phyloP scores from a whole-genome alignment of 92 coral and sea anemone species.

The Anthopleura xanthogrammica region DNA sequence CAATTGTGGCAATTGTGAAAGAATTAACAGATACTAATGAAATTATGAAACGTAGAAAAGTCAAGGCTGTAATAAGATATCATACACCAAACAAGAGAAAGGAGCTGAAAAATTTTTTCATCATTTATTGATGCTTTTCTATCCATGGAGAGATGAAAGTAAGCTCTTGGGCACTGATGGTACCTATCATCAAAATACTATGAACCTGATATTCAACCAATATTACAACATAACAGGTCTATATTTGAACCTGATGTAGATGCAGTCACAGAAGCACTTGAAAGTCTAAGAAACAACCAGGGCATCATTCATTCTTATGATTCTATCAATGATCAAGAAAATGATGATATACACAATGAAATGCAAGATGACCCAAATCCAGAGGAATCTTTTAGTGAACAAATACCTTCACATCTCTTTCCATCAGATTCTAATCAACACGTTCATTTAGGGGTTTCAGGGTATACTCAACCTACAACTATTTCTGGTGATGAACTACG shows the following conservation, averaged over 20 bases:
- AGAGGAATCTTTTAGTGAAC: too few relatives aligned
- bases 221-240: constrained; percentile 48
- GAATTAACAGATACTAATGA: constrained; percentile 48
- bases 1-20: too few relatives aligned
- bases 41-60: constrained; percentile 54
- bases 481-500: too few relatives aligned
- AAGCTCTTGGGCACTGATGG: constrained; percentile 46
- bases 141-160: constrained; percentile 18
- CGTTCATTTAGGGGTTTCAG: too few relatives aligned
- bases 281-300: background rate
- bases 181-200: constrained; percentile 51
- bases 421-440: too few relatives aligned
- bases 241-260: constrained; percentile 61
- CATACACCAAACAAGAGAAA: constrained; percentile 46
- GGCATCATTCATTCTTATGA: too few relatives aligned
- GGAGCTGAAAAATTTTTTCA: constrained; percentile 47
- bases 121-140: constrained; percentile 18
- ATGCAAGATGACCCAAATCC: too few relatives aligned
- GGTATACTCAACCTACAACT: too few relatives aligned
- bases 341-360: too few relatives aligned
- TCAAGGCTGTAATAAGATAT: constrained; percentile 50
- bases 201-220: constrained; percentile 39
- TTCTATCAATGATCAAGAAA: too few relatives aligned
- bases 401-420: too few relatives aligned
- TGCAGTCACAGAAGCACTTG: constrained; percentile 50